Evolutionary conservation across 2,113 vertebrate genomes (phyloP), one percentile per base, ranked within the genome.

Genomic region (Anolis sagrei): DNA sequence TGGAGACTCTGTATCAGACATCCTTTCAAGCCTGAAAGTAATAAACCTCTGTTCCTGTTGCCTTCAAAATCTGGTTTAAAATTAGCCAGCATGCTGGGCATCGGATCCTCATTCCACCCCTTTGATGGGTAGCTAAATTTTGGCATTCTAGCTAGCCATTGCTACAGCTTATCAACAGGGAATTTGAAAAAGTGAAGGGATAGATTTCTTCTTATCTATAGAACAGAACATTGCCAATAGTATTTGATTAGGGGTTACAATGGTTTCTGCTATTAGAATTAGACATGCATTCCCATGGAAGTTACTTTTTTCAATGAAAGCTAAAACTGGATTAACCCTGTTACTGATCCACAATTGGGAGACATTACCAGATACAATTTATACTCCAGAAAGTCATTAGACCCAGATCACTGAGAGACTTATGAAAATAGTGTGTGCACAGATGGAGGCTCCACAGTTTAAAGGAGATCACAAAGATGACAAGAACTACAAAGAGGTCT

Each of bases 401-500:
- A 85, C 32, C 87, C 88, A 92, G 86, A 93, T 92, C 87, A 90
- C 89, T 92, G 88, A 91, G 82, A 94, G 75, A 39, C 82, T 89
- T 89, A 92, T 88, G 88, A 86, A 89, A 93, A 94, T 85, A 92
- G 72, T 84, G 80, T 93, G 1, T 79, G 85, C 75, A 77, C 74
- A 93, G 83, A 92, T 68, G 61, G 69, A 70, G 6, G 48, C 82
- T 95, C 87, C 93, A 94, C 93, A 83, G 92, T 93, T 91, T 89
- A 44, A 70, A 92, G 88, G 80, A 77, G 81, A 91, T 90, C 81
- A 92, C 70, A 93, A 84, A 93, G 90, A 92, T 86, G 83, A 93
- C 87, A 95, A 89, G 32, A 13, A 80, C 44, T 83, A 54, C 90
- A 92, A 88, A 54, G 82, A 75, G 73, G 83, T 82, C 79, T 36